Conservation (phyloP, 2,113 vertebrate genomes). For the Myrmophylax atrothorax region DNA sequence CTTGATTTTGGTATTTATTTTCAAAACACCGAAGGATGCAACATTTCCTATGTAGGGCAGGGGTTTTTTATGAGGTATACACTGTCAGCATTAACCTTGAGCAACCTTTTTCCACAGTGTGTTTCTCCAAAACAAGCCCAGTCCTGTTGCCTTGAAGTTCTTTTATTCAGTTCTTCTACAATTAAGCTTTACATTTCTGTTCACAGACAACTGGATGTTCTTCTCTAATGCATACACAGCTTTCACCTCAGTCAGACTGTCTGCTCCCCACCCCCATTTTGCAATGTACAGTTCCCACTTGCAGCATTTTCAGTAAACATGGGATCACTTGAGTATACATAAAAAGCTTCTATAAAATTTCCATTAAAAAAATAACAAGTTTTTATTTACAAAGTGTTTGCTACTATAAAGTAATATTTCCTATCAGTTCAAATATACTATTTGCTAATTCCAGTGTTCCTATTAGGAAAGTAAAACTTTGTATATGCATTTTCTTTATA, state of each 20-base stretch:
- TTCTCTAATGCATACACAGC: neutral
- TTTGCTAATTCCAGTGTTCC: conserved; percentile 54
- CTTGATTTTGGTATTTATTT: neutral
- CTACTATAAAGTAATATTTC: conserved; percentile 74
- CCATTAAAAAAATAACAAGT: conserved; percentile 78
- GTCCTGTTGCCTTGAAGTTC: conserved; percentile 40
- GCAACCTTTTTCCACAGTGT: neutral
- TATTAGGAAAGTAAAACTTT: conserved; percentile 44
- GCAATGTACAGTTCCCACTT: neutral
- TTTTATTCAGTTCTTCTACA: conserved; percentile 64
- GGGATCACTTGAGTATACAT: conserved; percentile 66
- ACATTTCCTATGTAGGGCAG: neutral
- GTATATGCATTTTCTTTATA: conserved; percentile 22
- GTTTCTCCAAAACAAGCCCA: conserved; percentile 12
- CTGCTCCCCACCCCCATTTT: neutral
- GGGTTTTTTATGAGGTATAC: neutral
- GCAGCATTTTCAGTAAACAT: conserved; percentile 71
- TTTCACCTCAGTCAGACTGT: neutral
- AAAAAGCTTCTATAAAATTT: conserved; percentile 81
- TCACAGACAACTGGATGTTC: conserved; percentile 9
- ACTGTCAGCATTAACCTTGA: neutral
- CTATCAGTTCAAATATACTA: conserved; percentile 45
- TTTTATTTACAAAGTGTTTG: conserved; percentile 79
- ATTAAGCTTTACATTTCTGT: conserved; percentile 14
- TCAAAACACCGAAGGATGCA: neutral